Conservation (phyloP, 2,888 invertebrate genomes). For the Fragum sueziense region DNA sequence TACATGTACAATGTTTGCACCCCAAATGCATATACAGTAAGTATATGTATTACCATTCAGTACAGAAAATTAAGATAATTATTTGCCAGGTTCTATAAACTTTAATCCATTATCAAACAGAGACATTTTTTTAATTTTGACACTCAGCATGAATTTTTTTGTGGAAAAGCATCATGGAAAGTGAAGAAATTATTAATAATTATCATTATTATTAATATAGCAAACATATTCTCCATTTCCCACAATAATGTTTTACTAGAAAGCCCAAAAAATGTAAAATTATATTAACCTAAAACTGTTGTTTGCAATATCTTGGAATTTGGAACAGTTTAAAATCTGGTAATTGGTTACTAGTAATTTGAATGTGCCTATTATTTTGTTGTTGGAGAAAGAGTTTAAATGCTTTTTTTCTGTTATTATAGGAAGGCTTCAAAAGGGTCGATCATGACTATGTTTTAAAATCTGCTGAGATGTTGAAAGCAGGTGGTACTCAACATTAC, state of each 20-base stretch:
- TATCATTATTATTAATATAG: too few species aligned
- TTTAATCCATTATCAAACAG: too few species aligned
- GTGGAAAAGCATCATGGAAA: not conserved
- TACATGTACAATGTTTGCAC: too few species aligned
- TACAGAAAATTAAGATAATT: too few species aligned
- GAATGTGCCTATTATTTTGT: not conserved
- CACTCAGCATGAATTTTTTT: too few species aligned
- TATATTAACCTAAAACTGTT: too few species aligned
- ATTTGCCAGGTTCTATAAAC: too few species aligned
- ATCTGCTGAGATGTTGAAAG: constrained; percentile 83
- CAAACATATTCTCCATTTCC: not conserved
- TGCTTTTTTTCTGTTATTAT: constrained; percentile 24
- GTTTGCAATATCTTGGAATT: too few species aligned
- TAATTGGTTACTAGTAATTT: not conserved
- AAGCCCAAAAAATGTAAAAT: not conserved
- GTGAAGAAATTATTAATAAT: not conserved
- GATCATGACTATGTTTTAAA: constrained; percentile 84
- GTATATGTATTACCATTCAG: too few species aligned
- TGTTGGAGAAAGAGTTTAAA: not conserved
- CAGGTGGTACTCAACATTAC: constrained; percentile 83
- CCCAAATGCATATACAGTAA: too few species aligned
- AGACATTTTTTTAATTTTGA: too few species aligned
- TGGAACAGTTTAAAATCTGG: not conserved
- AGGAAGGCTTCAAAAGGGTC: constrained; percentile 83
- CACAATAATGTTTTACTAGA: not conserved